Evolutionary conservation across 2,888 invertebrate genomes (phyloP), one percentile per base, ranked within the genome.

Genomic region (Leucoma salicis): DNA sequence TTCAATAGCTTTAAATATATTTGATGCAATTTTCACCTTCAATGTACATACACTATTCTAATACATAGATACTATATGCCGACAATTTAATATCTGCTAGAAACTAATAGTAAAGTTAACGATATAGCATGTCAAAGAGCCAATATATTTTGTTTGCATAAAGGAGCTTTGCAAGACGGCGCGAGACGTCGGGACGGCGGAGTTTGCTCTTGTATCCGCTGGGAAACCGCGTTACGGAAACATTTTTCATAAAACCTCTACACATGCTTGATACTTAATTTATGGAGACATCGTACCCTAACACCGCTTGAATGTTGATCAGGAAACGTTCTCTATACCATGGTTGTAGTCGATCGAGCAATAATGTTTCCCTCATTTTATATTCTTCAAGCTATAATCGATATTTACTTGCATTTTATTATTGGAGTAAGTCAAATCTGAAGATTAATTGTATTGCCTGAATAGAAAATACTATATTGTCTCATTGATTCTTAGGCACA

Each of bases 231-330:
- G 60, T 70, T 66, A 70, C 70, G 70, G 75, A 78, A 84, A 82
- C 80, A 86, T 86, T 86, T 87, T 86, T 87, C 84, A 86, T 86
- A 86, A 81, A 76, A 76, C 76, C 75, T 73, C 75, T 73, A 67
- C 78, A 80, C 77, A 82, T 78, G 77, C 81, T 83, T 84, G 82
- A 83, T 85, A 82, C 74, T 79, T 83, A 84, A 86, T 87, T 86
- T 87, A 86, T 85, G 79, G 74, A 80, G 84, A 86, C 84, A 74
- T 67, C 69, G 70, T 66, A 68, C 63, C 67, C 12, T 67, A 64
- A 59, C 74, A 76, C 74, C 68, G 46, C 81, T 80, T 85, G 80
- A 84, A 87, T 86, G 76, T 78, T 85, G 81, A 86, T 86, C 79
- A 82, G 78, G 82, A 75, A 78, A 72, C 71, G 63, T 71, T 40